Evolutionary conservation across 2,113 vertebrate species (phyloP).

Genomic region (Psammodynastes pulverulentus): DNA sequence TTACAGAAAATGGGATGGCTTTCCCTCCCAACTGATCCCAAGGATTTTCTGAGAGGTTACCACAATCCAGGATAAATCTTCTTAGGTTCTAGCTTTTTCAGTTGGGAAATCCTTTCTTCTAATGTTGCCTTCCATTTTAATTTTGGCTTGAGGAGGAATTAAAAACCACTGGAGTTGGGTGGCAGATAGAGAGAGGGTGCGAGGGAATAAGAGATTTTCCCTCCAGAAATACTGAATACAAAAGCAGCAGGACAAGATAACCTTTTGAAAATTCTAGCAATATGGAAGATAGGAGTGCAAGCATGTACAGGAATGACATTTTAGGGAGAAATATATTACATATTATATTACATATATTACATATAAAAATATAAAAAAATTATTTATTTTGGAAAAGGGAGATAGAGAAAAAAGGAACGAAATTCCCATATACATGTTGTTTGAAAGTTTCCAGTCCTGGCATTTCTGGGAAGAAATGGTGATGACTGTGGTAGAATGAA

Average conservation of each 20-base stretch:
- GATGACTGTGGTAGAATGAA: neutral
- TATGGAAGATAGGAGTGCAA: neutral
- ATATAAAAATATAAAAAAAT: neutral
- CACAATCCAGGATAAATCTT: neutral
- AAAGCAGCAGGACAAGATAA: neutral
- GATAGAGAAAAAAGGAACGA: neutral
- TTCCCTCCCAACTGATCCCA: neutral
- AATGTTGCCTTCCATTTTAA: neutral
- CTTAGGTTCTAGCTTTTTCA: neutral
- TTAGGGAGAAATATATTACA: neutral
- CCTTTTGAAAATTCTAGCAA: neutral
- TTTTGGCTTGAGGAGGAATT: neutral
- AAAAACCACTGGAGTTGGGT: neutral
- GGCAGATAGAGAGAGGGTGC: neutral
- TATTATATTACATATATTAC: too few relatives aligned
- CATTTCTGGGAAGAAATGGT: neutral
- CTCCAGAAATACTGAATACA: neutral
- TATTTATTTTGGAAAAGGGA: neutral
- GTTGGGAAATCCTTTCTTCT: neutral
- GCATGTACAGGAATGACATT: neutral
- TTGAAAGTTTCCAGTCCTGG: neutral
- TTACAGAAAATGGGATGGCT: neutral
- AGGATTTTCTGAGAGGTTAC: neutral
- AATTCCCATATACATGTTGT: neutral
- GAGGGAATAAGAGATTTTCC: neutral